Base-by-base conservation (phyloP, 64 coral and sea anemone species). In the Acropora tenuis region DNA sequence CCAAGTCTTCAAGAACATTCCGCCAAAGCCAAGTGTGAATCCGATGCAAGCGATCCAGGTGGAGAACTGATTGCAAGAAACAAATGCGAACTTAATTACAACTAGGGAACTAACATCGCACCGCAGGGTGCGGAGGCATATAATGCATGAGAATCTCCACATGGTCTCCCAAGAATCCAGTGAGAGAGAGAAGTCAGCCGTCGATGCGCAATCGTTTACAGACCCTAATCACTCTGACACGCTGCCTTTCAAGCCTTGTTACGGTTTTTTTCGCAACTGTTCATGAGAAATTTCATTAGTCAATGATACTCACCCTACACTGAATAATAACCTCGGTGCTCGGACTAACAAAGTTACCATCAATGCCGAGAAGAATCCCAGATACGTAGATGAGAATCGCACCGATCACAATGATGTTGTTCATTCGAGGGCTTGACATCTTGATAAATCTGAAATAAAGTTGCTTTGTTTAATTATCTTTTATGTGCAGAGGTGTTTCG, bases 1-100 rank as follows among this genome's bases (percentile, higher is more conserved):
- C 95, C 95, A 96, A 3, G 95, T 96, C 69, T 96, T 96, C 53
- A 92, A 84, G 78, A 96, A 96, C 81, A 96, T 90, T 4, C 92
- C 95, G 77, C 95, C 95, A 79, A 93, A 96, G 1, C 92, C 95
- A 13, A 96, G 46, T 12, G 95, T 96, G 79, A 96, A 96, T 12
- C 92, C 95, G 41, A 90, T 47, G 10, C 75, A 87, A 12, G 77
- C 41, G 2, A 74, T 30, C 91, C 91, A 93, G 17, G 65, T 65
- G 2, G 72, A 76, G 45, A 88, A 16, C 86, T 88, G 44, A 1
- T 50, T 8, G 48, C 76, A 5, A 60, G 3, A 42, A 88, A 77
- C 11, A 63, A 7, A 61, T 19, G 17, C 10, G 11, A 48, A 0
- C 8, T 19, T 19, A 8, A 0, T 63, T 63, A 63, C 10, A 55